Base-by-base conservation (phyloP, 2,113 vertebrate genomes). In the Catagonus wagneri region DNA sequence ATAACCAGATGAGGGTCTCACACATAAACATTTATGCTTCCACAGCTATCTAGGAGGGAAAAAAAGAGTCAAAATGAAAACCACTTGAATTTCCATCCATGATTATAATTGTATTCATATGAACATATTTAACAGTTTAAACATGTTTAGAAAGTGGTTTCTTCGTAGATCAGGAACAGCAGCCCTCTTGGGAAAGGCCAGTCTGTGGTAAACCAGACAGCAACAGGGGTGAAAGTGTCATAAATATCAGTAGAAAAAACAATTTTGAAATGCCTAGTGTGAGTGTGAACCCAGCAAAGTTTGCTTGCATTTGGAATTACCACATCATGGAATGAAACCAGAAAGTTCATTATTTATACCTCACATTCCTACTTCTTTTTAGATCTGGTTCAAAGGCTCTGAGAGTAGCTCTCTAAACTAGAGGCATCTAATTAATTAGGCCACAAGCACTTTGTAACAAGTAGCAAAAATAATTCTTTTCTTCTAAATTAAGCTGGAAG, bases 91-190 rank as follows among this genome's bases (percentile, higher is more conserved):
- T 87, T 97, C 87, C 69, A 32, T 60, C 71, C 63, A 74, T 16
- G 58, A 72, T 90, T 90, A 80, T 89, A 72, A 80, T 76, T 95
- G 90, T 78, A 81, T 74, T 94, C 65, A 87, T 60, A 71, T 23
- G 71, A 93, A 69, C 69, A 96, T 86, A 96, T 93, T 69, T n/a
- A 36, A 95, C 95, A 29, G 25, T 44, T 96, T 91, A 56, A 65
- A 66, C 17, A 94, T 92, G 71, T 93, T 97, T 96, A 71, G 74
- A 87, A 94, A 95, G 36, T 36, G 36, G 61, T 90, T 96, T 97
- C 68, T 80, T 69, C 71, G 83, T 76, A 63, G 81, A 36, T 50
- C 20, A 81, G 66, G 39, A 94, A 87, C 20, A 56, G 75, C 54
- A 52, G 50, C 4, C 60, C 63, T 66, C 81, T 63, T 86, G 92